A percentile compares a stretch with the other conserved stretches of the same genome.
phyloP scores from a whole-genome alignment of 2,113 vertebrate genomes.

The Eolophus roseicapilla region DNA sequence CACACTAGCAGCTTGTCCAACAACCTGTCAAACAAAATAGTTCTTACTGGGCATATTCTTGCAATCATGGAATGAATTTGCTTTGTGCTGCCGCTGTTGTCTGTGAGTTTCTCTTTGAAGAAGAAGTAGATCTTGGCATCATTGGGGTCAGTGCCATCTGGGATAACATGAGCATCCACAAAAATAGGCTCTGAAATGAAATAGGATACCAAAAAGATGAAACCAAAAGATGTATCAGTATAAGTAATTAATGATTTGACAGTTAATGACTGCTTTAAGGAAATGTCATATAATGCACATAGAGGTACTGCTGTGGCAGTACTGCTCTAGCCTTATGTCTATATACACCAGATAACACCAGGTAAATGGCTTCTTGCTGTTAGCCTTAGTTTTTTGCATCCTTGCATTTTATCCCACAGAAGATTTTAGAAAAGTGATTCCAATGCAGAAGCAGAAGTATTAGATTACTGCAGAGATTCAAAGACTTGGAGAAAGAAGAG shows the following conservation, averaged over 20 bases:
- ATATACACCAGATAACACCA: background rate
- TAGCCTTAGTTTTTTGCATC: background rate
- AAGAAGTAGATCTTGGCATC: slow-evolving; percentile 97
- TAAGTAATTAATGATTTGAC: background rate
- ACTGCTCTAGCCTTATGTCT: background rate
- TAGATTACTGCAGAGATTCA: background rate
- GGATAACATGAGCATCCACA: slow-evolving; percentile 93
- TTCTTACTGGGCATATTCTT: slow-evolving; percentile 94
- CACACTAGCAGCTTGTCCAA: background rate
- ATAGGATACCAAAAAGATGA: background rate
- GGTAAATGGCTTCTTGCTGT: background rate
- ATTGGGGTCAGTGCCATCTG: slow-evolving; percentile 93
- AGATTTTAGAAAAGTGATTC: background rate
- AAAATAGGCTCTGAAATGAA: slow-evolving; percentile 88
- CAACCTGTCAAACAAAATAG: background rate
- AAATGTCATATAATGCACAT: background rate
- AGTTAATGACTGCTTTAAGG: background rate
- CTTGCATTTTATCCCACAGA: background rate
- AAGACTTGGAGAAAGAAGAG: background rate
- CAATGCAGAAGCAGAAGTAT: background rate
- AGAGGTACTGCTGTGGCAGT: background rate
- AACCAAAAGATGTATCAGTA: background rate
- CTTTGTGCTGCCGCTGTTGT: slow-evolving; percentile 90
- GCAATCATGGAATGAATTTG: slow-evolving; percentile 97
- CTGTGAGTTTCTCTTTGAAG: slow-evolving; percentile 90